phyloP scores from a whole-genome alignment of 2,113 vertebrate species.

The Falcunculus frontatus region DNA sequence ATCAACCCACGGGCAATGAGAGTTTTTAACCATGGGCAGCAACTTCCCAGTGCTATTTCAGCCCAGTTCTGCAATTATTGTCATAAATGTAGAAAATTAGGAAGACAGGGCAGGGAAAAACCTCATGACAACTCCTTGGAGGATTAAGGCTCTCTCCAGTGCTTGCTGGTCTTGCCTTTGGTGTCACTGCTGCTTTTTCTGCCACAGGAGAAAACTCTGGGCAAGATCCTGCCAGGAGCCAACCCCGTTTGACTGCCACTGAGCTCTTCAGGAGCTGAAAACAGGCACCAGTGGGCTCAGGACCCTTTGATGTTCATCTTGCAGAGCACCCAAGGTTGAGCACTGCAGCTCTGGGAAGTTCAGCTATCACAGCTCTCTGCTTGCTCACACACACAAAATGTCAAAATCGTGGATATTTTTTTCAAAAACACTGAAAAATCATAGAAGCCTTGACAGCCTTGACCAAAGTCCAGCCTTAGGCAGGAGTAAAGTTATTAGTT shows the following conservation, averaged over 20 bases:
- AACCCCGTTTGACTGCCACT: not conserved
- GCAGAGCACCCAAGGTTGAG: not conserved
- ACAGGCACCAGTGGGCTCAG: not conserved
- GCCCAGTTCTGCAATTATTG: not conserved
- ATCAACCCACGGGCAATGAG: not conserved
- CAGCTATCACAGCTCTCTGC: not conserved
- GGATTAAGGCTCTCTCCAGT: not conserved
- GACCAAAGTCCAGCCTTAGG: constrained; percentile 68
- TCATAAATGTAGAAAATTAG: not conserved
- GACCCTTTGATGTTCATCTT: not conserved
- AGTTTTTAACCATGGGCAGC: not conserved
- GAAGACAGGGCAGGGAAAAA: not conserved
- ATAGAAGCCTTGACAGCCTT: constrained; percentile 54
- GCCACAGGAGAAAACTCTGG: not conserved
- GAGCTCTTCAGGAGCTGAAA: not conserved
- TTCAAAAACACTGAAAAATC: constrained; percentile 21
- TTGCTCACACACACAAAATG: not conserved
- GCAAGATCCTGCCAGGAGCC: not conserved
- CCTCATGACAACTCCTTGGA: not conserved
- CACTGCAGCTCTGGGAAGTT: not conserved
- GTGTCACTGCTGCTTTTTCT: not conserved
- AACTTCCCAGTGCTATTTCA: not conserved
- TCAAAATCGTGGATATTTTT: constrained; percentile 22
- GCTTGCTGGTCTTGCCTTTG: not conserved
- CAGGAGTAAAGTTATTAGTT: constrained; percentile 64